phyloP scores from a whole-genome alignment of 2,888 invertebrate species.

The Drosophila mimica region DNA sequence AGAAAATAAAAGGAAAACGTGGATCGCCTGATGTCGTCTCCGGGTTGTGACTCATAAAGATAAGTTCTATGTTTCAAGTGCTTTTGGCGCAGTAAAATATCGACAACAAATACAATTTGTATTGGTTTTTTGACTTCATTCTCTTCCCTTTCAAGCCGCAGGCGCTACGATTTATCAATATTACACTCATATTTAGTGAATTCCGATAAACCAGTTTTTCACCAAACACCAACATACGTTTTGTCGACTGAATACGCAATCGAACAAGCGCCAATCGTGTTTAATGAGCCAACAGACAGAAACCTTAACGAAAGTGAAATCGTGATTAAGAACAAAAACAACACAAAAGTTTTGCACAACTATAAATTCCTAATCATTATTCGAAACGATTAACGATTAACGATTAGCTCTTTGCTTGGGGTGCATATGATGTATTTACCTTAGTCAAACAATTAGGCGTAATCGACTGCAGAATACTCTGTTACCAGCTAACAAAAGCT shows the following conservation, averaged over 20 bases:
- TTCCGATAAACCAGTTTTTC: constrained; percentile 37
- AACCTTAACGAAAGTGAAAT: constrained; percentile 27
- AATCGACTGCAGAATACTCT: neutral
- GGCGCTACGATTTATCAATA: neutral
- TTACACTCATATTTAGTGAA: neutral
- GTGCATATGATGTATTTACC: neutral
- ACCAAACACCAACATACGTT: neutral
- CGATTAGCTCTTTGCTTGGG: neutral
- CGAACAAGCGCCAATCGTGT: constrained; percentile 4
- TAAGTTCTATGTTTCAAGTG: constrained; percentile 27
- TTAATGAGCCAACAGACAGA: neutral
- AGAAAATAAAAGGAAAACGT: constrained; percentile 42
- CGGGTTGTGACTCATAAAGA: constrained; percentile 39
- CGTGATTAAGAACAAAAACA: constrained; percentile 9
- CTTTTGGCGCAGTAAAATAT: constrained; percentile 19
- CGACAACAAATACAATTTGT: neutral
- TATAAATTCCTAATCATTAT: neutral
- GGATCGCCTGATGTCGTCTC: constrained; percentile 22
- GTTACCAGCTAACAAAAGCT: neutral
- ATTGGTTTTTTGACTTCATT: neutral
- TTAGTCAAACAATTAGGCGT: neutral
- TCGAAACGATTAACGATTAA: neutral
- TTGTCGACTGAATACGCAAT: constrained; percentile 4
- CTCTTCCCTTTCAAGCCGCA: neutral
- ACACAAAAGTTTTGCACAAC: neutral